Base-by-base conservation (phyloP, 2,888 invertebrate genomes). In the Lithophane socia region DNA sequence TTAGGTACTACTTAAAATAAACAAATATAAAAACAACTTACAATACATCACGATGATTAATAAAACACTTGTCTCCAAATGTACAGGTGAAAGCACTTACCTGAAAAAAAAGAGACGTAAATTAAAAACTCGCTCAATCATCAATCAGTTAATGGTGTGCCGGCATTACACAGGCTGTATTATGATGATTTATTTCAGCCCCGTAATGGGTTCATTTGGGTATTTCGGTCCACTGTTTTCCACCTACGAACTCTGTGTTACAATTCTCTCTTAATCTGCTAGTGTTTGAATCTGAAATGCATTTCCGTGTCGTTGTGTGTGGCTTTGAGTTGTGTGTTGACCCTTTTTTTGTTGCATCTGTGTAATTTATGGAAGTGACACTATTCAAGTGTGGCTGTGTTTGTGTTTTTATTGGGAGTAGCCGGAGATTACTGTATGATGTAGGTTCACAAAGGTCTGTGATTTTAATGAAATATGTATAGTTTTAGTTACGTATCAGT, bases 81-180 rank as follows among this genome's bases (percentile, higher is more conserved):
- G 65, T 77, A 88, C 84, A 83, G 79, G n/a, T 65, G 79, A 84
- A 87, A 86, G 80, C 89, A 91, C 91, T 91, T 88, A 91, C 91
- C 90, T 92, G 92, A 82, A 92, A 92, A 86, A 91, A 91, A 88
- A 87, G 74, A 85, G 75, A 76, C 60, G 81, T 84, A 88, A 91
- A 91, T 90, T 88, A 88, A 88, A 90, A 90, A 80, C 83, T 81
- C 87, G 86, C 88, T 91, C 91, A 90, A 88, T 92, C 92, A 92
- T 91, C 90, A 91, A 93, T 93, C 92, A 91, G 89, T 86, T 91
- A 92, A 92, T 91, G 90, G 90, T 83, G 87, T 84, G 63, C 74
- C 52, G 73, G 78, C 65, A 81, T 83, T 83, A 83, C 83, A 70
- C 82, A 61, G 75, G 75, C 82, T 82, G 54, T 82, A 90, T 90